phyloP scores from a whole-genome alignment of 2,113 vertebrate species.

The Atherinomorus stipes region DNA sequence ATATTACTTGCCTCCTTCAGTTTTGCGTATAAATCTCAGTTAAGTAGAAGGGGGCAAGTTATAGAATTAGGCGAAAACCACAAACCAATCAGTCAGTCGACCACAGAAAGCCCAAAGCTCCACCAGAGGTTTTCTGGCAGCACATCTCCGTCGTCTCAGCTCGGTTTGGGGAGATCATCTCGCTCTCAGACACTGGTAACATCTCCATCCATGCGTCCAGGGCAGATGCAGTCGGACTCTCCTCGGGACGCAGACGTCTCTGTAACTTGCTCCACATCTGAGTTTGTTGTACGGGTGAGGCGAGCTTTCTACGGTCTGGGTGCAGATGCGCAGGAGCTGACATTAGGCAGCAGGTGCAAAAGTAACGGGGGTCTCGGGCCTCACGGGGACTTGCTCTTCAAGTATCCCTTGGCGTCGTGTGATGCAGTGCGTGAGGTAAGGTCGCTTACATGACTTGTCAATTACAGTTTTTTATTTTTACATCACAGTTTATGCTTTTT shows the following conservation, averaged over 20 bases:
- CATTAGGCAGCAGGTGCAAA: constrained; percentile 67
- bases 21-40: constrained; percentile 6
- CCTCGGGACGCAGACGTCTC: constrained; percentile 65
- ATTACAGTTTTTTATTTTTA: not conserved
- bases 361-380: constrained; percentile 72
- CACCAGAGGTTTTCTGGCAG: not conserved
- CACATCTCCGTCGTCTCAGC: not conserved
- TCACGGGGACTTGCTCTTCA: constrained; percentile 76
- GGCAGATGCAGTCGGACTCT: constrained; percentile 4
- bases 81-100: not conserved
- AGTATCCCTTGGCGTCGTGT: constrained; percentile 72
- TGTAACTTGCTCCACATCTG: constrained; percentile 63
- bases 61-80: not conserved
- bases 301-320: constrained; percentile 71
- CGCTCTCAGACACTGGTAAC: not conserved
- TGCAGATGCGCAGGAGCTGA: constrained; percentile 63
- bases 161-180: not conserved
- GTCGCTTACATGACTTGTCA: not conserved
- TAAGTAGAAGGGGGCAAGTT: not conserved
- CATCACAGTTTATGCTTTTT: not conserved
- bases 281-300: constrained; percentile 74
- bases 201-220: not conserved
- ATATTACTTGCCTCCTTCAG: constrained; percentile 30
- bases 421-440: constrained; percentile 67
- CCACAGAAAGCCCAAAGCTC: not conserved